phyloP scores from a whole-genome alignment of 2,888 invertebrate species.

The Taphrorychus bicolor region DNA sequence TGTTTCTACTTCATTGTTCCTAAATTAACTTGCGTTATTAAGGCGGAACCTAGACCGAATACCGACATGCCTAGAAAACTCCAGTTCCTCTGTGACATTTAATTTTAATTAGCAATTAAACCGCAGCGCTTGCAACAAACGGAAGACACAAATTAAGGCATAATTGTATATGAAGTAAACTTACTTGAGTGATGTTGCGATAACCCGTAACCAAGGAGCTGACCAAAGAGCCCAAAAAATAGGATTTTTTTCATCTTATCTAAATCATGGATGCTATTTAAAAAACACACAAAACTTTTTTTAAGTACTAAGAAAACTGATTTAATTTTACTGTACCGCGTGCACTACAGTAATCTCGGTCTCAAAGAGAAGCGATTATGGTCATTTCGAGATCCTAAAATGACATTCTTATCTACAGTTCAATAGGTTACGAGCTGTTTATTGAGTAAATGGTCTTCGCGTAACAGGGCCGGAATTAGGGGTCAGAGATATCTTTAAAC shows the following conservation, averaged over 20 bases:
- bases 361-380: constrained; percentile 36
- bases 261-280: constrained; percentile 12
- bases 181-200: constrained; percentile 34
- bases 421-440: constrained; percentile 44
- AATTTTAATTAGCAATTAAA: neutral
- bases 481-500: neutral
- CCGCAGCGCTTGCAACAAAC: neutral
- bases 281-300: neutral
- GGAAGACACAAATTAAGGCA: neutral
- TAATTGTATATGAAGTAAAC: no score
- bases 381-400: constrained; percentile 43
- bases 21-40: constrained; percentile 13
- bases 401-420: constrained; percentile 46
- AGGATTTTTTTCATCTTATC: constrained; percentile 27
- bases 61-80: constrained; percentile 1
- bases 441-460: constrained; percentile 41
- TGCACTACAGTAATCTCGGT: constrained; percentile 17
- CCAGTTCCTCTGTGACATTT: neutral
- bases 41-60: neutral
- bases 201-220: constrained; percentile 14
- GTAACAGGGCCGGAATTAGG: constrained; percentile 13
- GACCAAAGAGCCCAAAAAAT: constrained; percentile 16
- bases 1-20: constrained; percentile 10
- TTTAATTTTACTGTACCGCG: constrained; percentile 10
- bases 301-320: neutral